Evolutionary conservation across 2,113 vertebrate genomes (phyloP).

Genomic region (Tyto alba): DNA sequence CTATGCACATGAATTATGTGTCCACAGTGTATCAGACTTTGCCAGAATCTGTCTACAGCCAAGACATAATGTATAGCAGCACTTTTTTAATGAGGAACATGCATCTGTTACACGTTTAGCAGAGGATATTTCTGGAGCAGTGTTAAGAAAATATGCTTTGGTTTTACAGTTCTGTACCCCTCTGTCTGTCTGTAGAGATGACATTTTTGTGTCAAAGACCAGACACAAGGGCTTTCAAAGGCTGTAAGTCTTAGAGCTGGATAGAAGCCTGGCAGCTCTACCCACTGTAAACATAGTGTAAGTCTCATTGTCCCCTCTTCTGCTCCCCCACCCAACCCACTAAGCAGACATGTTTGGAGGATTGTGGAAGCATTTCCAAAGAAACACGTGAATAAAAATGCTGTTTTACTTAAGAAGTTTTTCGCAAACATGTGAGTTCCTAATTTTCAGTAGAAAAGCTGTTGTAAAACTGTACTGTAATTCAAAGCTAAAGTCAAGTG

Average conservation of each 20-base stretch:
- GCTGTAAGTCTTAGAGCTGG: not conserved
- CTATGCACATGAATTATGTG: slow-evolving; percentile 44
- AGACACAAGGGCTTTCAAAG: slow-evolving; percentile 23
- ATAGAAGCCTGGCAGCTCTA: not conserved
- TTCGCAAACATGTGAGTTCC: not conserved
- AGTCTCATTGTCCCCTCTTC: not conserved
- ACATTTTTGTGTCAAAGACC: slow-evolving; percentile 28
- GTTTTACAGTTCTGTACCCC: slow-evolving; percentile 12
- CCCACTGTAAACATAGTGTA: not conserved
- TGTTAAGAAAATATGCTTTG: slow-evolving; percentile 56
- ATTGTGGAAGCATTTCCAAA: not conserved
- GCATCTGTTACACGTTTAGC: slow-evolving; percentile 55
- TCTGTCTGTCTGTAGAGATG: slow-evolving; percentile 26
- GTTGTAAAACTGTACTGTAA: not conserved
- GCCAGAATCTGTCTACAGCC: slow-evolving; percentile 50
- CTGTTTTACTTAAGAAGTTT: not conserved
- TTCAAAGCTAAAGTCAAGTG: not conserved
- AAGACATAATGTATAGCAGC: slow-evolving; percentile 53
- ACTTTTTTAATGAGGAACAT: slow-evolving; percentile 60
- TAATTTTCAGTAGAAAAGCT: not conserved
- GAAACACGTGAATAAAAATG: not conserved
- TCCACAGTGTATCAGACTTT: slow-evolving; percentile 41
- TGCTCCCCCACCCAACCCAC: not conserved
- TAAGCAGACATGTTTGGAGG: not conserved
- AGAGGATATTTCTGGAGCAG: slow-evolving; percentile 54